Evolutionary conservation across 2,113 vertebrate species (phyloP).

Genomic region (Collichthys lucidus): DNA sequence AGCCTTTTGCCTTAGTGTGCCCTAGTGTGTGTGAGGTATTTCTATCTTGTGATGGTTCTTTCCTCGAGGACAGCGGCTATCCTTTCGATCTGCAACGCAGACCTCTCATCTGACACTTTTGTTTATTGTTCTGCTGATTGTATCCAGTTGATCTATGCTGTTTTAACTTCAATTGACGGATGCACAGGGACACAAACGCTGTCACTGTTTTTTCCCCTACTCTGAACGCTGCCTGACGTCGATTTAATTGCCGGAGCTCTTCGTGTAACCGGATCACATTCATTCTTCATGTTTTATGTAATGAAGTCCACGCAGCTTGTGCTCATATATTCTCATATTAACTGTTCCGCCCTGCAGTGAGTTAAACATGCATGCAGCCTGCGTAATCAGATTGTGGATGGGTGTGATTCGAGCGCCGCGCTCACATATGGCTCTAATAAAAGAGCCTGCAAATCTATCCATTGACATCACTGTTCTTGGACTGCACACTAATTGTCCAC

Average conservation of each 20-base stretch:
- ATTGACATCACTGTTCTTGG: slow-evolving; percentile 76
- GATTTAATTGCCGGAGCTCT: slow-evolving; percentile 30
- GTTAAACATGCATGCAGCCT: slow-evolving; percentile 49
- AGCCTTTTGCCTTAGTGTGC: slow-evolving; percentile 60
- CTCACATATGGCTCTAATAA: slow-evolving; percentile 81
- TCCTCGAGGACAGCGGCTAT: slow-evolving; percentile 57
- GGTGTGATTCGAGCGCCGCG: slow-evolving; percentile 47
- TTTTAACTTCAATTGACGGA: slow-evolving; percentile 36
- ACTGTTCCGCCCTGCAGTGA: slow-evolving; percentile 55
- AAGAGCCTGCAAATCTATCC: slow-evolving; percentile 64
- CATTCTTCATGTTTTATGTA: slow-evolving; percentile 73
- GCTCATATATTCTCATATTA: slow-evolving; percentile 48
- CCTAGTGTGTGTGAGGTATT: slow-evolving; percentile 64
- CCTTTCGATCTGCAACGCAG: slow-evolving; percentile 54
- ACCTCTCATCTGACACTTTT: slow-evolving; percentile 55
- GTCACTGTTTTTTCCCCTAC: background rate
- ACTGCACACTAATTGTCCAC: slow-evolving; percentile 56
- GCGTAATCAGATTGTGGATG: slow-evolving; percentile 59
- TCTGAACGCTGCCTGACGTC: slow-evolving; percentile 35
- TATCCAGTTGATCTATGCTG: slow-evolving; percentile 57
- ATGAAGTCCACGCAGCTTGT: slow-evolving; percentile 55
- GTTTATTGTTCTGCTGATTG: slow-evolving; percentile 64
- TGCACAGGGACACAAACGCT: slow-evolving; percentile 13
- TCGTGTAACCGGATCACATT: slow-evolving; percentile 52
- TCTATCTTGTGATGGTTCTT: slow-evolving; percentile 59